Evolutionary conservation across 2,113 vertebrate species (phyloP), one percentile per base, ranked within the genome.

Genomic region (Crotalus helleri): DNA sequence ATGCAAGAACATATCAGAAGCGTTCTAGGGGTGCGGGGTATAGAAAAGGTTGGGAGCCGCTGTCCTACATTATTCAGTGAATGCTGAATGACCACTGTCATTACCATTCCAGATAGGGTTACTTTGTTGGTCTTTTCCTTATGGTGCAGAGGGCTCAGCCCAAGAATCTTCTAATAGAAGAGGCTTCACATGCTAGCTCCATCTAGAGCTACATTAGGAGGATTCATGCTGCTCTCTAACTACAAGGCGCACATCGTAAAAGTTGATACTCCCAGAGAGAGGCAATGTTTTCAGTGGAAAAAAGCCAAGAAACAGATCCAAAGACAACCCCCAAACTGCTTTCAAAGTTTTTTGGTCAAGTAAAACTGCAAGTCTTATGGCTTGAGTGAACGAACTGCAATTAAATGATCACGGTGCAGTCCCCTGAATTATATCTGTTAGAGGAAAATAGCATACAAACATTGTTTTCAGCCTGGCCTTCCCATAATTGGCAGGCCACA

Each of bases 301-400:
- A 15, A 93, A 85, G 90, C 94, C 49, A 94, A 95, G 85, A 53
- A 94, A 92, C 49, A 91, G 39, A 91, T 93, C 89, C 90, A 54
- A 95, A 93, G 59, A 91, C 33, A 49, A 87, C 94, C 88, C 29
- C 90, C 33, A 39, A 46, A 88, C 4, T 19, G 88, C 87, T 95
- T 97, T 94, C 92, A 95, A 94, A 95, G 69, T 51, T 51, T 23
- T 94, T 94, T 92, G 90, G 92, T 96, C 93, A 90, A 92, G 88
- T 95, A 94, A 95, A 94, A 96, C 92, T 58, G 74, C 15, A 81
- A 81, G 33, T 81, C 74, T 81, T 39, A 81, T 8, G 17, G 33
- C 17, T 96, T 6, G 86, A 96, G 3, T 94, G 90, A 97, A 94
- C 94, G 96, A 97, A 97, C 95, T 94, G 94, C 94, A 95, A 93